Conservation (phyloP, 1,140 invertebrate genomes). For the Drosophila ogumai region DNA sequence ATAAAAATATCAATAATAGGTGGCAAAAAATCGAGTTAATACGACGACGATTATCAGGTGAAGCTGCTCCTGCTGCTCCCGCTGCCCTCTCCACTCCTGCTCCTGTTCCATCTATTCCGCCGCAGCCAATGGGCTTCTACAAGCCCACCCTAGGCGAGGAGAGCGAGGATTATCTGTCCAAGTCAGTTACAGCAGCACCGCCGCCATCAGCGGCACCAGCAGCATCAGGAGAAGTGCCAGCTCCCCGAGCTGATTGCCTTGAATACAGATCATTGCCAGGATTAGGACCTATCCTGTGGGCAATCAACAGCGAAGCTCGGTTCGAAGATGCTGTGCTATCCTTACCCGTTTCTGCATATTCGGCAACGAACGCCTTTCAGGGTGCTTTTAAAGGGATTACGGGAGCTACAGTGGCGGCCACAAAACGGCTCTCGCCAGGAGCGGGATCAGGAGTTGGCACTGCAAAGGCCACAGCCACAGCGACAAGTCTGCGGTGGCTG, state of each 20-base stretch:
- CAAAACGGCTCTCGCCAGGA: background rate
- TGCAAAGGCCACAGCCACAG: background rate
- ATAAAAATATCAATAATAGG: slow-evolving; percentile 27
- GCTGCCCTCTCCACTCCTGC: background rate
- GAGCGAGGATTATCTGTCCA: slow-evolving; percentile 1
- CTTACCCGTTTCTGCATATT: background rate
- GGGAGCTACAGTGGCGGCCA: background rate
- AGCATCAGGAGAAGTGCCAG: background rate
- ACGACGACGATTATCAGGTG: background rate
- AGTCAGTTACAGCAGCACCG: background rate
- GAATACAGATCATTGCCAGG: background rate
- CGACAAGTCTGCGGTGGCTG: slow-evolving; percentile 15
- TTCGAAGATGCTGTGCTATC: background rate
- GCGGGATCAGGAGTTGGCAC: background rate
- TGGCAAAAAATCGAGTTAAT: slow-evolving; percentile 12
- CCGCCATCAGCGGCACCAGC: background rate
- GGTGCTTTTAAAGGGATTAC: background rate
- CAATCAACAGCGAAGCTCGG: background rate
- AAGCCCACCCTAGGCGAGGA: slow-evolving; percentile 10
- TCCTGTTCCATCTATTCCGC: background rate
- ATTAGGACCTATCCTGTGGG: background rate
- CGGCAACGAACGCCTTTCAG: background rate
- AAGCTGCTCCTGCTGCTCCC: background rate
- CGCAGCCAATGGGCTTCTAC: slow-evolving; percentile 10
- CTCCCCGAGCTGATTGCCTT: background rate